Evolutionary conservation across 2,797 vertebrate genomes (phyloP).

Genomic region (Micromesistius poutassou): DNA sequence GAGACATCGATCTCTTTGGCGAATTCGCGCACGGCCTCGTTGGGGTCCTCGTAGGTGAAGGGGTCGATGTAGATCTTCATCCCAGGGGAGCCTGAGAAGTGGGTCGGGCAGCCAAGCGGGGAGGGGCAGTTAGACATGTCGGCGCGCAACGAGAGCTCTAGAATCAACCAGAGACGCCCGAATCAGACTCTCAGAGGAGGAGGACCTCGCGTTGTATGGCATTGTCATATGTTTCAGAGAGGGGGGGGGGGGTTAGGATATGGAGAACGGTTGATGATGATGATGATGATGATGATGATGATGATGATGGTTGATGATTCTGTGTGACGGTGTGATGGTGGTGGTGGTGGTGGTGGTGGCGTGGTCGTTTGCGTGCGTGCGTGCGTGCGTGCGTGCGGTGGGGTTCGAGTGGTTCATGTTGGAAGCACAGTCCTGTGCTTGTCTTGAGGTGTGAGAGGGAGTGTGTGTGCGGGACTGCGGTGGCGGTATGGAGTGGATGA

Average conservation of each 20-base stretch:
- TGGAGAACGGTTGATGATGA: background rate
- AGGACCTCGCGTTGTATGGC: background rate
- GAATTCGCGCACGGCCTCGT: slow-evolving; percentile 95
- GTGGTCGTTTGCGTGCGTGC: too few relatives aligned
- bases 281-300: too few relatives aligned
- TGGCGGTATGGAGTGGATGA: too few relatives aligned
- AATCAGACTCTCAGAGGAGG: slow-evolving; percentile 26
- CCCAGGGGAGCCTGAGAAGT: slow-evolving; percentile 90
- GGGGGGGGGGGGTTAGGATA: too few relatives aligned
- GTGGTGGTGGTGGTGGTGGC: too few relatives aligned
- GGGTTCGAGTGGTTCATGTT: too few relatives aligned
- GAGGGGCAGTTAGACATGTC: slow-evolving; percentile 82
- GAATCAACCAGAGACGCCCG: slow-evolving; percentile 39
- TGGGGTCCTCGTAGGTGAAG: slow-evolving; percentile 98
- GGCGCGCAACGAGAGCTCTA: slow-evolving; percentile 80
- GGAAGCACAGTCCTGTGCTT: too few relatives aligned
- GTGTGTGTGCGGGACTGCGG: too few relatives aligned
- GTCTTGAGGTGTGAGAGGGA: too few relatives aligned
- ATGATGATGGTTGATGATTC: background rate
- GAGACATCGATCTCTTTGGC: slow-evolving; percentile 99
- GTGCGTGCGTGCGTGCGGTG: too few relatives aligned
- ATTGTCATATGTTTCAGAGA: too few relatives aligned
- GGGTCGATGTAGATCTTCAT: slow-evolving; percentile 99
- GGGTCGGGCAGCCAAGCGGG: slow-evolving; percentile 80
- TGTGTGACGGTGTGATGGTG: too few relatives aligned